These are phyloP conservation scores for Pipistrellus nathusii DNA, from an alignment of 2,797 vertebrate genomes.

Conservation along the genomic window DNA sequence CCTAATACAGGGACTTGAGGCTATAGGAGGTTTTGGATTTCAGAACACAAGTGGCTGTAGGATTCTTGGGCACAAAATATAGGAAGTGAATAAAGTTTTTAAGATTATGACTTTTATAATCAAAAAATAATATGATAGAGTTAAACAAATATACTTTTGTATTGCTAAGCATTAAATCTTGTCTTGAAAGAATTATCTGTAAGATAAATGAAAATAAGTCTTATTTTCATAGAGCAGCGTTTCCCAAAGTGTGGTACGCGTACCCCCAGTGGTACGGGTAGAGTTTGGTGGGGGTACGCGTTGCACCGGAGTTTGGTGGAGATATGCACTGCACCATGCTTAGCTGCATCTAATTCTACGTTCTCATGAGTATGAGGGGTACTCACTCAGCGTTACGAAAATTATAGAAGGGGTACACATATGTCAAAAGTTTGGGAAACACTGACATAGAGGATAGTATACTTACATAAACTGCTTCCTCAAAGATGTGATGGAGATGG, in stretches of 20 bases:
- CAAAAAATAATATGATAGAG: slow-evolving; percentile 13
- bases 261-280: too few species aligned
- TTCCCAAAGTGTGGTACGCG: too few species aligned
- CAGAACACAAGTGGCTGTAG: not conserved
- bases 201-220: not conserved
- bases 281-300: too few species aligned
- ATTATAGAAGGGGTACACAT: too few species aligned
- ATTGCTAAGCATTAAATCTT: not conserved
- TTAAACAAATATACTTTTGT: slow-evolving; percentile 31
- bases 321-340: too few species aligned
- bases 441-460: not conserved
- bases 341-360: too few species aligned
- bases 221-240: not conserved
- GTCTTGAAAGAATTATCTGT: not conserved
- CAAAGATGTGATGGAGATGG: not conserved
- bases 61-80: not conserved
- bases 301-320: too few species aligned
- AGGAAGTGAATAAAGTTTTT: not conserved
- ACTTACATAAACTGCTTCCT: not conserved
- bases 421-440: too few species aligned
- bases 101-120: slow-evolving; percentile 22
- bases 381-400: too few species aligned
- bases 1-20: not conserved
- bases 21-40: not conserved
- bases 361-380: too few species aligned